Percentiles rank a stretch among this genome's conserved stretches.
Evolutionary conservation across 35 echinoderm and acorn worm species (phyloP).

Genomic region (Ptychodera flava): DNA sequence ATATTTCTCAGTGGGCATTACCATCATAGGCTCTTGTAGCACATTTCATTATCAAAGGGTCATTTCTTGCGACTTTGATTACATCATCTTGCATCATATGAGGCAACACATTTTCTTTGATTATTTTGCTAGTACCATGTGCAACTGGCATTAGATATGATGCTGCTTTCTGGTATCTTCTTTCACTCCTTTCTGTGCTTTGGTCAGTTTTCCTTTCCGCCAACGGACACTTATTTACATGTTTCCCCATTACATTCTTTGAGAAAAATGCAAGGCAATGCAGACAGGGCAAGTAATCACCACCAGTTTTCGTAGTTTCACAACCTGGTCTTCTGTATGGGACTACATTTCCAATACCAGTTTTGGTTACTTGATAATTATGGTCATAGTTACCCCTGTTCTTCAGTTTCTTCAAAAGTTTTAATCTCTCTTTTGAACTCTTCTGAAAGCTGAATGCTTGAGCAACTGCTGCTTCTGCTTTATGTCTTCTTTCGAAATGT

Average conservation of each 20-base stretch:
- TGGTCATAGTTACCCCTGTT: conserved; percentile 20
- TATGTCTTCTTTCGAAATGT: conserved; percentile 9
- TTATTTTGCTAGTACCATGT: background rate
- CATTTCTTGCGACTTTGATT: conserved; percentile 4
- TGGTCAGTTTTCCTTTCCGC: too few relatives aligned
- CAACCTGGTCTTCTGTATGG: conserved; percentile 6
- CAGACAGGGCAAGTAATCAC: too few relatives aligned
- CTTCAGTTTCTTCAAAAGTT: background rate
- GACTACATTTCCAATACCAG: too few relatives aligned
- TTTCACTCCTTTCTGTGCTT: too few relatives aligned
- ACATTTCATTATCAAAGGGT: conserved; percentile 19
- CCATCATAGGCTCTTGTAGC: background rate
- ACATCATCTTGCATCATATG: background rate
- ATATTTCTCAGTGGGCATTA: background rate
- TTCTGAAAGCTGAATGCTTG: conserved; percentile 11
- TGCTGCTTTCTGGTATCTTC: background rate
- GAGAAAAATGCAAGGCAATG: too few relatives aligned
- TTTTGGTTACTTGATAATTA: background rate
- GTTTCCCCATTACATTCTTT: too few relatives aligned
- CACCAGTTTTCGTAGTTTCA: too few relatives aligned
- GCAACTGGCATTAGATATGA: background rate
- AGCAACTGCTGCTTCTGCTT: background rate
- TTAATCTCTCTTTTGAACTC: background rate
- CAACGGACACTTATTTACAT: too few relatives aligned
- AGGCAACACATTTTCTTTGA: background rate